A percentile compares a stretch with the other conserved stretches of the same genome.
Conservation (phyloP, 2,797 vertebrate genomes). For the Cuculus canorus region DNA sequence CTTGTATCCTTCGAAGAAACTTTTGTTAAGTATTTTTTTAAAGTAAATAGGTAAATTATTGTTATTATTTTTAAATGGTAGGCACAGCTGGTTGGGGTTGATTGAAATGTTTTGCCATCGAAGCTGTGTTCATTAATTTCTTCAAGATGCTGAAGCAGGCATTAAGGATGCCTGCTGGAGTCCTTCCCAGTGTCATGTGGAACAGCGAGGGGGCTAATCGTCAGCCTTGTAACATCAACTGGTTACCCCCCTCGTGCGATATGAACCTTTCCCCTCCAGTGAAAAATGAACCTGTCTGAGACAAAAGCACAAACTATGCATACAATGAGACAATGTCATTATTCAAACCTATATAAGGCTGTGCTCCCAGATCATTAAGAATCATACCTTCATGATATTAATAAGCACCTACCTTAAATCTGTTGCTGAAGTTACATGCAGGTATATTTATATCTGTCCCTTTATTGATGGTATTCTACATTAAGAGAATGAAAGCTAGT, state of each 20-base stretch:
- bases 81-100: constrained; percentile 87
- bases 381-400: constrained; percentile 83
- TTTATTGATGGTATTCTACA: constrained; percentile 63
- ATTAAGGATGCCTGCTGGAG: constrained; percentile 86
- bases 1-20: constrained; percentile 72
- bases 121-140: constrained; percentile 95
- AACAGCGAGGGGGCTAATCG: constrained; percentile 87
- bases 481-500: constrained; percentile 39
- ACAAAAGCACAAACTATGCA: constrained; percentile 86
- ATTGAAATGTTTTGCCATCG: constrained; percentile 98
- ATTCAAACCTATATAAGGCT: constrained; percentile 84
- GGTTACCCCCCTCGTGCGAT: constrained; percentile 85
- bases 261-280: constrained; percentile 90
- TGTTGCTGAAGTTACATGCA: constrained; percentile 60
- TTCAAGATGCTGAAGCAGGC: constrained; percentile 86
- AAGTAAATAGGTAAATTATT: not conserved
- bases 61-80: constrained; percentile 53
- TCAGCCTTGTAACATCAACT: constrained; percentile 85
- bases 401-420: constrained; percentile 78
- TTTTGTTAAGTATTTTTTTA: constrained; percentile 71
- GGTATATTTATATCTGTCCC: constrained; percentile 72
- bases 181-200: constrained; percentile 85
- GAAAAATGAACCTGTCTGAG: constrained; percentile 95
- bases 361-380: constrained; percentile 84
- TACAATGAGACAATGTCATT: constrained; percentile 82